Percentiles rank a stretch among this genome's conserved stretches.
phyloP scores from a whole-genome alignment of 2,888 invertebrate species.

The Drosophila acutilabella region DNA sequence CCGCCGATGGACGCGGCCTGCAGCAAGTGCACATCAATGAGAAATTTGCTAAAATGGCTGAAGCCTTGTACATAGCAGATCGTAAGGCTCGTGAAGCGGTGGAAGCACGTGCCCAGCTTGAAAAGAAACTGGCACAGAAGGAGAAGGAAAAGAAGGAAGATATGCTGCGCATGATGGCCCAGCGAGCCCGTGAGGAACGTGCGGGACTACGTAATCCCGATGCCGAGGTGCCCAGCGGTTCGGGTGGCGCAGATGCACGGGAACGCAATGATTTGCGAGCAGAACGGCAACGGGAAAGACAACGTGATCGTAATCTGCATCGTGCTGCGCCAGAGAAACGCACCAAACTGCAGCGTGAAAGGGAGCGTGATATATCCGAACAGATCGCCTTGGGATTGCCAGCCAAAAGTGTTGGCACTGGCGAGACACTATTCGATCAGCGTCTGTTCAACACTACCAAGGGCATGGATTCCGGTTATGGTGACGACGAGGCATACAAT shows the following conservation, averaged over 20 bases:
- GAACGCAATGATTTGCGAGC: conserved; percentile 95
- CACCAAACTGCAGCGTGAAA: conserved; percentile 93
- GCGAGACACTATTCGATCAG: conserved; percentile 97
- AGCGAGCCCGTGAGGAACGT: conserved; percentile 97
- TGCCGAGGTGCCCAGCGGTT: conserved; percentile 79
- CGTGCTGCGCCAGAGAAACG: conserved; percentile 97
- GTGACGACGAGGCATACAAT: conserved; percentile 98
- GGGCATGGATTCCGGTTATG: conserved; percentile 96
- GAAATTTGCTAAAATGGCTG: conserved; percentile 99
- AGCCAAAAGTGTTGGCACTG: conserved; percentile 89
- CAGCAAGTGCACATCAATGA: conserved; percentile 99
- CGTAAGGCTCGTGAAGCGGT: conserved; percentile 98
- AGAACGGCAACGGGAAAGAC: conserved; percentile 95
- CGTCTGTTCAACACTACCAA: conserved; percentile 96
- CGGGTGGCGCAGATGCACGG: conserved; percentile 86
- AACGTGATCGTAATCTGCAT: conserved; percentile 96
- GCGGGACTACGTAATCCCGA: conserved; percentile 89
- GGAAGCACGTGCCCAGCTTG: conserved; percentile 97
- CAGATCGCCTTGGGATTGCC: conserved; percentile 99
- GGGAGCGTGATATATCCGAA: conserved; percentile 98
- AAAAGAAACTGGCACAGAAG: conserved; percentile 97
- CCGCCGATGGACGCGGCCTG: conserved; percentile 98
- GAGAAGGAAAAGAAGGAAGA: conserved; percentile 99
- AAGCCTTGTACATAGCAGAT: conserved; percentile 99
- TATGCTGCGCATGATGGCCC: conserved; percentile 95